phyloP scores from a whole-genome alignment of 2,113 vertebrate genomes.

The Rynchops niger region DNA sequence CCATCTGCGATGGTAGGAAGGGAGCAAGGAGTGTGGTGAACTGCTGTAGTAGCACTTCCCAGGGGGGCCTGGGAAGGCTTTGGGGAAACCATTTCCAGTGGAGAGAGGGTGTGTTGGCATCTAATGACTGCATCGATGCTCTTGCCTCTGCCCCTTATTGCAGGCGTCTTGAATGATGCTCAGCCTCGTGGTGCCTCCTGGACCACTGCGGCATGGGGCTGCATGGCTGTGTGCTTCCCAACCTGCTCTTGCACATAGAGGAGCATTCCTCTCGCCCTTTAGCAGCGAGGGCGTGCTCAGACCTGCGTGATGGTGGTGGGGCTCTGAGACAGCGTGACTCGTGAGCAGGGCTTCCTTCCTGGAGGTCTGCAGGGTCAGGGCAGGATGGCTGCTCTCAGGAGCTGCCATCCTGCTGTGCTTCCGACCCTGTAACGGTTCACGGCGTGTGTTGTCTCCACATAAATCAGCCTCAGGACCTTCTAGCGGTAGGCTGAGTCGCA shows the following conservation, averaged over 20 bases:
- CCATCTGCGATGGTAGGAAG: slow-evolving; percentile 35
- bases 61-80: background rate
- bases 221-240: fast-evolving
- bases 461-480: fast-evolving
- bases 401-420: fast-evolving
- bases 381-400: background rate
- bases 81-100: background rate
- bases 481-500: fast-evolving
- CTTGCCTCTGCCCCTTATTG: background rate
- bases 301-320: too few relatives aligned
- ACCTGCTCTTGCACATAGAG: background rate
- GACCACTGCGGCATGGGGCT: background rate
- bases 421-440: fast-evolving
- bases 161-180: background rate
- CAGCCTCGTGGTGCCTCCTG: background rate
- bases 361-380: fast-evolving
- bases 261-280: background rate
- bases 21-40: background rate
- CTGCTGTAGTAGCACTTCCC: slow-evolving; percentile 49
- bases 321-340: background rate
- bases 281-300: background rate
- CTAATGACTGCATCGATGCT: background rate
- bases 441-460: fast-evolving
- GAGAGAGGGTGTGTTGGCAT: background rate
- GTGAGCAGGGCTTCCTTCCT: background rate